Percentiles rank a stretch among this genome's conserved stretches.
Conservation (phyloP, 1,140 invertebrate species). For the Drosophila varians region DNA sequence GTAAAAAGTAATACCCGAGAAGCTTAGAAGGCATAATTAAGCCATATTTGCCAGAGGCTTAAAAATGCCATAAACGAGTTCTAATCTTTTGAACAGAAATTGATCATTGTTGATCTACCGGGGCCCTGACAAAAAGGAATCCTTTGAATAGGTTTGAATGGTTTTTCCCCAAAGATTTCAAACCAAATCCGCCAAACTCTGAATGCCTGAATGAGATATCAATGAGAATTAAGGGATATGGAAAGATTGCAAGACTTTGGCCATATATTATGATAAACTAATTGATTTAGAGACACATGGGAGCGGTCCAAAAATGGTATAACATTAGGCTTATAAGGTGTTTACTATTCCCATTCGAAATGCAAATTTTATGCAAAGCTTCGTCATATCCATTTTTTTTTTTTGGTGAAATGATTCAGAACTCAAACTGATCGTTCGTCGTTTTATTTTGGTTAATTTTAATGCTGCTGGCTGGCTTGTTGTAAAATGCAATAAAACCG, state of each 20-base stretch:
- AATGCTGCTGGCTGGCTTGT: constrained; percentile 24
- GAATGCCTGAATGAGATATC: neutral
- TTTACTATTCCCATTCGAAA: constrained; percentile 55
- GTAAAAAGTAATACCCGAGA: constrained; percentile 3
- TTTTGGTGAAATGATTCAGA: constrained; percentile 26
- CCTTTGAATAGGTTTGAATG: too few relatives aligned
- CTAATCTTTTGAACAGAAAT: constrained; percentile 18
- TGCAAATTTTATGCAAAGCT: constrained; percentile 70
- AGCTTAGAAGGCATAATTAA: constrained; percentile 18
- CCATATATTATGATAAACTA: constrained; percentile 43
- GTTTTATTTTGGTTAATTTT: constrained; percentile 66
- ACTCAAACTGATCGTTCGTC: constrained; percentile 11
- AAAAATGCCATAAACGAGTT: constrained; percentile 25
- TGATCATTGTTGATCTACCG: constrained; percentile 19
- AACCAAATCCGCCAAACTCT: neutral
- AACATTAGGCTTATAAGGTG: constrained; percentile 81
- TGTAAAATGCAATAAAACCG: constrained; percentile 67
- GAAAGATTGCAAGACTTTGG: constrained; percentile 7
- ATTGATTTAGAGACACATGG: constrained; percentile 67
- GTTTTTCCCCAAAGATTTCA: constrained; percentile 12
- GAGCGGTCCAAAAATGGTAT: constrained; percentile 45
- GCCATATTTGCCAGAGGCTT: constrained; percentile 14
- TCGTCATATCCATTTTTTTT: constrained; percentile 11
- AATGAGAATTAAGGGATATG: constrained; percentile 32
- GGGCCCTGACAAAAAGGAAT: too few relatives aligned